Conservation (phyloP, 2,888 invertebrate species). For the Pachycephus smyrnensis region DNA sequence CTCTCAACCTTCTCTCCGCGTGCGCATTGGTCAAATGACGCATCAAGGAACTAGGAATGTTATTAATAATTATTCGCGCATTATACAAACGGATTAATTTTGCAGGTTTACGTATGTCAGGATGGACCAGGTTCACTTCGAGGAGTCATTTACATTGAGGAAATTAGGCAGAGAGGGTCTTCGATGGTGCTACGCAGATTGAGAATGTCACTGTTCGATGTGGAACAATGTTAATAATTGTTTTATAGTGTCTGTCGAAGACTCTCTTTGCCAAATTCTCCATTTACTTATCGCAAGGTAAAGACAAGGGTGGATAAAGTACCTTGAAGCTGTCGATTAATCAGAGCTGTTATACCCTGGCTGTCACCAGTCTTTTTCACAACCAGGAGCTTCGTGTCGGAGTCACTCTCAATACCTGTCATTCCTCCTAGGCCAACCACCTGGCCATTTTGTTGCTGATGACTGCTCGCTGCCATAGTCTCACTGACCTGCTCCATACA, state of each 20-base stretch:
- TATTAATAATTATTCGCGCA: background rate
- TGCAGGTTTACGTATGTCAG: background rate
- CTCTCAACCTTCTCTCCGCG: background rate
- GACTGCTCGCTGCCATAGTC: conserved; percentile 82
- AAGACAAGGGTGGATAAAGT: conserved; percentile 38
- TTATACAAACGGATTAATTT: background rate
- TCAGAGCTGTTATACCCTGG: conserved; percentile 81
- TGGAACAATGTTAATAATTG: background rate
- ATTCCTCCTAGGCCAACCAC: conserved; percentile 66
- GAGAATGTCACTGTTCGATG: background rate
- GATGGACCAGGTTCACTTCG: background rate
- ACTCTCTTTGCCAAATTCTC: background rate
- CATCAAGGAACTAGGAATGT: too few relatives aligned
- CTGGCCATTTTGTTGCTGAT: conserved; percentile 75
- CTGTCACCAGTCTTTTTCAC: conserved; percentile 82
- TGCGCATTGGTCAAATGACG: too few relatives aligned
- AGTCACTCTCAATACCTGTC: conserved; percentile 66
- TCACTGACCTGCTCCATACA: conserved; percentile 75
- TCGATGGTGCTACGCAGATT: background rate
- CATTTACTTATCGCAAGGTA: background rate
- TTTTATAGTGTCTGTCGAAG: background rate
- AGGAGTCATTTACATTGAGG: background rate
- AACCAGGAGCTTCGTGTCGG: conserved; percentile 81
- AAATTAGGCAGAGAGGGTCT: background rate
- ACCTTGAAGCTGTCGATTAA: conserved; percentile 85